Conservation (phyloP, 2,113 vertebrate genomes). For the Paedocypris sp. region DNA sequence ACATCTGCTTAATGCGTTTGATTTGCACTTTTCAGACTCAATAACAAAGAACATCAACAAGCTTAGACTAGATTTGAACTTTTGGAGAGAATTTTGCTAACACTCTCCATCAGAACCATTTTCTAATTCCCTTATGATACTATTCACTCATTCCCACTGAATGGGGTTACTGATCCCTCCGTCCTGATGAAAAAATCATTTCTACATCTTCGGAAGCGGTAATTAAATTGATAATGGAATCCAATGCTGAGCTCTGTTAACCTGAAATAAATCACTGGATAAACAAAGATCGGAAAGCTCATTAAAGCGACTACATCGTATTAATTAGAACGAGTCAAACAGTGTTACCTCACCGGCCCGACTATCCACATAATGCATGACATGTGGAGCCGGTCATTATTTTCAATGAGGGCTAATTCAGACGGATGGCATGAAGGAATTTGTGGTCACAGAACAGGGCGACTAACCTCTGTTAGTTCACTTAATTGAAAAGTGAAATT, state of each 20-base stretch:
- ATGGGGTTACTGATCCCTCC: neutral
- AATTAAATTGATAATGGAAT: constrained; percentile 15
- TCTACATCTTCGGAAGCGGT: neutral
- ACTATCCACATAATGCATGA: constrained; percentile 14
- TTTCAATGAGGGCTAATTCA: constrained; percentile 24
- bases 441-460: constrained; percentile 5
- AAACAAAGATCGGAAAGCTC: constrained; percentile 18
- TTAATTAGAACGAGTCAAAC: constrained; percentile 23
- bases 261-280: constrained; percentile 21
- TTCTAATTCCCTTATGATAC: neutral
- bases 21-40: too few species aligned
- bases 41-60: too few species aligned
- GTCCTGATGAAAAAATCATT: neutral
- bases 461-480: constrained; percentile 30
- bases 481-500: constrained; percentile 43
- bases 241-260: neutral
- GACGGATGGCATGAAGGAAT: constrained; percentile 27
- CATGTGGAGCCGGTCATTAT: constrained; percentile 10
- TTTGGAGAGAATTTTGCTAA: too few species aligned
- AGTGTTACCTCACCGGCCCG: constrained; percentile 11
- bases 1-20: too few species aligned
- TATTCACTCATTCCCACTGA: neutral
- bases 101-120: neutral
- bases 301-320: constrained; percentile 20
- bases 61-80: too few species aligned